Base-by-base conservation (phyloP, 2,113 vertebrate genomes). In the Kryptolebias marmoratus region DNA sequence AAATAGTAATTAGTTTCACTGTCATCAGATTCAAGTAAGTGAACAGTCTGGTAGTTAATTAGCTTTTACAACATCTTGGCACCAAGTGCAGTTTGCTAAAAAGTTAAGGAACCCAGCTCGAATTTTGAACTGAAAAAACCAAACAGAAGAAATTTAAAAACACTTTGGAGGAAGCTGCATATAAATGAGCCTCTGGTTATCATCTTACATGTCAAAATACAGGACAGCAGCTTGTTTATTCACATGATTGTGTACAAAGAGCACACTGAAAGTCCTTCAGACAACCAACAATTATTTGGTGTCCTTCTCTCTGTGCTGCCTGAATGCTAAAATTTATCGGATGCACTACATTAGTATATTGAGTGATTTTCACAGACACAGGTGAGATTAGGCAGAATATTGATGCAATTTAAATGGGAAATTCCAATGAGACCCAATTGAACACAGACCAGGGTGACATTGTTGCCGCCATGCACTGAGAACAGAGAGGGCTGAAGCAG, bases 401-500 rank as follows among this genome's bases (percentile, higher is more conserved):
- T 6, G 16, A 55, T 18, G 15, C 47, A 16, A 0, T 13, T 4
- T 18, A 72, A 45, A 64, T n/a, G 48, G 9, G 49, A 64, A 28
- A 8, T 6, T 72, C 12, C 16, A 54, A 3, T 15, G 47, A 54
- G 16, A 68, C 49, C 18, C 12, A 56, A 49, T 27, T 45, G 13
- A 47, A 31, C 15, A 36, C 11, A 31, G 7, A 8, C n/a, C 27
- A 28, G 47, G 9, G 48, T 22, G 31, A 27, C 2, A 12, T 42
- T n/a, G 32, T 62, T 28, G 59, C 22, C 22, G 62, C 47, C 18
- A 10, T 63, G 50, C 30, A 44, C 45, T 31, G 73, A 68, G 68
- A 39, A 60, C 60, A 73, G 60, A 72, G 75, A 81, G 62, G 16
- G 55, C 0, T 22, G 59, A 31, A 74, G 83, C 85, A 87, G 83